Conservation (phyloP, 2,888 invertebrate species). For the Melolontha melolontha region DNA sequence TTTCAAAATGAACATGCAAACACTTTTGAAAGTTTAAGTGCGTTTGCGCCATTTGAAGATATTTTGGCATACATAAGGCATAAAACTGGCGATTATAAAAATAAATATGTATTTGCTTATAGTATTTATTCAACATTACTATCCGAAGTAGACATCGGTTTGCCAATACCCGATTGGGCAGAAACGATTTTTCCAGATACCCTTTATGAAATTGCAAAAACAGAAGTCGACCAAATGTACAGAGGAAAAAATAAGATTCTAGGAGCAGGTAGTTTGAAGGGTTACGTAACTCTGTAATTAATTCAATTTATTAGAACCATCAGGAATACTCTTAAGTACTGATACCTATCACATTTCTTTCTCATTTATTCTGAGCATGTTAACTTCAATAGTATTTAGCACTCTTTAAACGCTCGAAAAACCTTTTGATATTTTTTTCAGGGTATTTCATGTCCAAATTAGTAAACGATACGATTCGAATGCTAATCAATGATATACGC, state of each 20-base stretch:
- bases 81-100: slow-evolving; percentile 1
- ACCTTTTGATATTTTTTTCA: no score
- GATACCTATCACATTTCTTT: no score
- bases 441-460: slow-evolving; percentile 30
- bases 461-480: slow-evolving; percentile 23
- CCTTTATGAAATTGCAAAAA: slow-evolving; percentile 55
- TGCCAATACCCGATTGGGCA: slow-evolving; percentile 64
- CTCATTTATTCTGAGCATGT: no score
- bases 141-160: slow-evolving; percentile 55
- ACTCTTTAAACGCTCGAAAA: no score
- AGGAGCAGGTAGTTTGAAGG: slow-evolving; percentile 44
- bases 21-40: neutral
- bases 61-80: neutral
- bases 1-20: slow-evolving; percentile 1
- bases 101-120: slow-evolving; percentile 13
- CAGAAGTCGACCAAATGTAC: slow-evolving; percentile 4
- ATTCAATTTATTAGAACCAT: no score
- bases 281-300: no score
- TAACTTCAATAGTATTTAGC: no score
- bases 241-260: slow-evolving; percentile 55
- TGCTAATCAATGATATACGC: neutral
- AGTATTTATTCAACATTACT: slow-evolving; percentile 22
- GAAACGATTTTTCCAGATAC: slow-evolving; percentile 58
- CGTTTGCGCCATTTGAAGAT: neutral
- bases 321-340: neutral